Conservation (phyloP, 1,140 invertebrate species). For the Lepidurus packardi region DNA sequence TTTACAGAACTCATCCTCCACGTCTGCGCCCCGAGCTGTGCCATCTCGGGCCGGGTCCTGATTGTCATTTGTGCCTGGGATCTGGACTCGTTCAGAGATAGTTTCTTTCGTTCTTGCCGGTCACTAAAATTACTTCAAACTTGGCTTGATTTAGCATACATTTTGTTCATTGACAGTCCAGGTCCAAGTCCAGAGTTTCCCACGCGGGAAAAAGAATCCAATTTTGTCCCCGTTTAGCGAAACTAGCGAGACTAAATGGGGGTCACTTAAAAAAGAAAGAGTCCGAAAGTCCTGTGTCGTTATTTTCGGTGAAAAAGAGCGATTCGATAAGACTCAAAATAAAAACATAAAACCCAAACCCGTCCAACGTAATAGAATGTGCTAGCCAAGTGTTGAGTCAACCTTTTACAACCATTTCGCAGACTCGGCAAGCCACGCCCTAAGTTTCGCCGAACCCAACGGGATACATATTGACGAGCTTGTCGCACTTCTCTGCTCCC, state of each 20-base stretch:
- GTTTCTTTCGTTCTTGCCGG: neutral
- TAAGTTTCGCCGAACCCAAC: neutral
- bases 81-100: neutral
- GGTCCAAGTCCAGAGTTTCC: neutral
- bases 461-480: constrained; percentile 16
- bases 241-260: neutral
- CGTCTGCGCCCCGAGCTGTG: constrained; percentile 1
- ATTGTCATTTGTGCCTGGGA: constrained; percentile 19
- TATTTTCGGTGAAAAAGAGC: too few species aligned
- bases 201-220: too few species aligned
- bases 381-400: neutral
- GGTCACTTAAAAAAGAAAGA: neutral
- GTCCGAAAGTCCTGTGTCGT: neutral
- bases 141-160: neutral
- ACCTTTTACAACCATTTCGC: neutral
- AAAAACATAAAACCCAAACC: neutral
- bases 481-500: neutral
- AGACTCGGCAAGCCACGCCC: constrained; percentile 3
- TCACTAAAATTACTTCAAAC: neutral
- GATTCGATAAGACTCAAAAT: neutral
- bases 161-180: neutral
- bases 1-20: neutral
- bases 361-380: constrained; percentile 13
- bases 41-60: neutral
- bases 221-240: neutral